These are phyloP conservation scores for Meganola albula DNA, from an alignment of 2,888 invertebrate genomes.

Conservation along the genomic window DNA sequence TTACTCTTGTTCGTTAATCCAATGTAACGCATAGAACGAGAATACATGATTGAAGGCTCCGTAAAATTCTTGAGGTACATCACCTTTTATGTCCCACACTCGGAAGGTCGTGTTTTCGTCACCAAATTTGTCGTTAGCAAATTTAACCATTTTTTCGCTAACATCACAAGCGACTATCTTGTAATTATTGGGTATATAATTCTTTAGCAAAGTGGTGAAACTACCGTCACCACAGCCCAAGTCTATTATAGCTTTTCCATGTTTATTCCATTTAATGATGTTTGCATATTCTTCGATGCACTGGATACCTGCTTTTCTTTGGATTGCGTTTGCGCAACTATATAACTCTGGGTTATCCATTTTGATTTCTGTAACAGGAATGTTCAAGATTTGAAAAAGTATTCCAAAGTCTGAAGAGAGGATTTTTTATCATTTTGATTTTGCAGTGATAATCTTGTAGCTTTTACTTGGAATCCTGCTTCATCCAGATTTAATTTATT, in stretches of 20 bases:
- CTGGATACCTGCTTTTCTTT: conserved; percentile 72
- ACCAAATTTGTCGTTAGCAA: conserved; percentile 74
- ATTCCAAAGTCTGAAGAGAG: too few relatives aligned
- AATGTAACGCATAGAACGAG: conserved; percentile 27
- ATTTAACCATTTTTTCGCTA: conserved; percentile 82
- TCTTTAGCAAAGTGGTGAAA: conserved; percentile 76
- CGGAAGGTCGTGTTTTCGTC: conserved; percentile 36
- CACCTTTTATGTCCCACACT: conserved; percentile 22
- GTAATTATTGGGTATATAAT: conserved; percentile 74
- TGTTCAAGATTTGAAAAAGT: too few relatives aligned
- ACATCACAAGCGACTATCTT: conserved; percentile 81
- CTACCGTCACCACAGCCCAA: conserved; percentile 86
- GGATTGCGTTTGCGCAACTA: conserved; percentile 79
- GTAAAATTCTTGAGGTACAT: conserved; percentile 22
- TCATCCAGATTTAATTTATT: too few relatives aligned
- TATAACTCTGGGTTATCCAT: conserved; percentile 81
- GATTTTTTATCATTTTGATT: too few relatives aligned
- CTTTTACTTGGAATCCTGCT: too few relatives aligned
- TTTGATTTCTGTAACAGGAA: conserved; percentile 20
- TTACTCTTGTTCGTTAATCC: conserved; percentile 27
- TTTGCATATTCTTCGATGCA: conserved; percentile 80
- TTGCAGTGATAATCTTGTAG: too few relatives aligned
- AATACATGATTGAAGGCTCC: conserved; percentile 25
- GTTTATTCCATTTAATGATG: conserved; percentile 73
- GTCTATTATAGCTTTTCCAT: conserved; percentile 54